Conservation (phyloP, 1,140 invertebrate genomes). For the Delia radicum region DNA sequence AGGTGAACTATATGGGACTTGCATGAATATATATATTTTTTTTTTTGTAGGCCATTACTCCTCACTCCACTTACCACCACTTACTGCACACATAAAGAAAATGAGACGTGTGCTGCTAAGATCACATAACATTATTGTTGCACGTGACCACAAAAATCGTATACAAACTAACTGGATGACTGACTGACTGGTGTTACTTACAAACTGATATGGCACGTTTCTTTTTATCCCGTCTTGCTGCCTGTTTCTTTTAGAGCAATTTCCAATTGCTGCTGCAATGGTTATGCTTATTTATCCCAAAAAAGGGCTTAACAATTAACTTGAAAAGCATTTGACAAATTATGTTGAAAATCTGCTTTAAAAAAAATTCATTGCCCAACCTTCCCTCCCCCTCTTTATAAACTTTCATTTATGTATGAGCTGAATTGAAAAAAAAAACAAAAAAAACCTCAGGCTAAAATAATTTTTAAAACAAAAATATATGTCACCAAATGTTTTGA, state of each 20-base stretch:
- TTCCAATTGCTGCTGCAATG: not conserved
- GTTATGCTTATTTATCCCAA: not conserved
- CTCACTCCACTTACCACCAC: too few species aligned
- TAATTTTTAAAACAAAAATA: not conserved
- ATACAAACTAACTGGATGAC: not conserved
- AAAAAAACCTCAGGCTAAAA: not conserved
- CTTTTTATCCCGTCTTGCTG: not conserved
- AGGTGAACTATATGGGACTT: not conserved
- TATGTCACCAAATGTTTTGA: constrained; percentile 7
- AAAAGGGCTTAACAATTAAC: constrained; percentile 16
- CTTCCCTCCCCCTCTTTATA: not conserved
- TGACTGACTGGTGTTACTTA: constrained; percentile 7
- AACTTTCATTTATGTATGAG: not conserved
- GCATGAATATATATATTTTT: not conserved
- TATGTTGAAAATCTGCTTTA: not conserved
- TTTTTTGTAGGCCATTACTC: constrained; percentile 6
- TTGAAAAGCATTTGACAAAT: constrained; percentile 22
- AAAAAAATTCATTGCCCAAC: not conserved
- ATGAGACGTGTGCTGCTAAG: not conserved
- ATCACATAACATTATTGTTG: constrained; percentile 20
- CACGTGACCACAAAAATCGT: constrained; percentile 6
- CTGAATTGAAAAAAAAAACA: not conserved
- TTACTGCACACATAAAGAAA: too few species aligned
- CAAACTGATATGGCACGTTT: constrained; percentile 20
- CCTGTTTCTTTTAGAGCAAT: not conserved